Base-by-base conservation (phyloP, 2,113 vertebrate species). In the Phoenicopterus ruber region DNA sequence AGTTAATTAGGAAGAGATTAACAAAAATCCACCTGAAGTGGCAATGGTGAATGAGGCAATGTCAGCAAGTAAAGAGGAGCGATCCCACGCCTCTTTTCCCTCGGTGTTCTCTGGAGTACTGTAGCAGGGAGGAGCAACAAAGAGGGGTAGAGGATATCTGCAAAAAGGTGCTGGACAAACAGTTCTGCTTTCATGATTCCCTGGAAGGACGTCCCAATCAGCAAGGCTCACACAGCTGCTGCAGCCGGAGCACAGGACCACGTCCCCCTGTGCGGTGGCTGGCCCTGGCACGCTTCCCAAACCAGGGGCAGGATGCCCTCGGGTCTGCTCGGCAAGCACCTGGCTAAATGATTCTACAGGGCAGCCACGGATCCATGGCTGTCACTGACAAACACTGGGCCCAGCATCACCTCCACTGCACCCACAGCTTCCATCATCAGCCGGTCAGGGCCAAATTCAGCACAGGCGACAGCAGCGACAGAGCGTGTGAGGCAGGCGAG, bases 341-440 rank as follows among this genome's bases (percentile, higher is more conserved):
- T 28, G 61, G 46, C n/a, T 55, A 20, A 50, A 24, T 7, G 34
- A 7, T 69, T 81, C 49, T 7, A 9, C 6, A 66, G 73, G 42
- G 57, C 81, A 69, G 52, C 17, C 8, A 17, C 11, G 4, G 63
- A 76, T 46, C 25, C 0, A 0, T 10, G 44, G 34, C n/a, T 44
- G 19, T 7, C 65, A 63, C 77, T 84, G 84, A 66, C 42, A 78
- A 66, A 28, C 54, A 69, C 29, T 52, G 58, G 28, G n/a, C 13
- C 17, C 76, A 61, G 55, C 55, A 62, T 26, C 47, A 44, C 15
- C 49, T 69, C 66, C 44, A 17, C 4, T 0, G 2, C 14, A 69
- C 47, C 58, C 88, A 28, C 47, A 49, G 80, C 58, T 84, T 46
- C 83, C 54, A 49, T 7, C 42, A 38, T 9, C 40, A 82, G 71